Percentiles rank a stretch among this genome's conserved stretches.
Evolutionary conservation across 2,113 vertebrate species (phyloP).

Genomic region (Rissa tridactyla): DNA sequence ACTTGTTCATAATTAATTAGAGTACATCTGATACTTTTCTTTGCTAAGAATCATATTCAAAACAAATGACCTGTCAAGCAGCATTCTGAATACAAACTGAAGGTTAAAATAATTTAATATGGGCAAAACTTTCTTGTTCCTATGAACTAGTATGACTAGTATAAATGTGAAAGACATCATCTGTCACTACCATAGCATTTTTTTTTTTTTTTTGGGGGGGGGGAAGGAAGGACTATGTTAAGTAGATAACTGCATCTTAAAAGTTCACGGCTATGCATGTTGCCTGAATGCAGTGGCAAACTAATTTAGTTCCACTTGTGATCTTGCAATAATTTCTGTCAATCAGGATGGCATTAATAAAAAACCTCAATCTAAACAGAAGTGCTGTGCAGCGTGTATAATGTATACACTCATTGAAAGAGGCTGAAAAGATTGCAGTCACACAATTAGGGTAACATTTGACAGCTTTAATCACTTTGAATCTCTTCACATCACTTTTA

Average conservation of each 20-base stretch:
- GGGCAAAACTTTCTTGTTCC: neutral
- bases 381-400: conserved; percentile 50
- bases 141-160: neutral
- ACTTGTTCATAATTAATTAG: conserved; percentile 27
- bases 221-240: neutral
- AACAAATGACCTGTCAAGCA: conserved; percentile 30
- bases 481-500: conserved; percentile 65
- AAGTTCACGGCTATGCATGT: conserved; percentile 36
- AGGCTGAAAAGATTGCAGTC: conserved; percentile 60
- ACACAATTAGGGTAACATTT: conserved; percentile 60
- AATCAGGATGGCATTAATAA: conserved; percentile 58
- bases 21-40: neutral
- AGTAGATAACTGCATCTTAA: conserved; percentile 6
- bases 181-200: neutral
- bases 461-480: conserved; percentile 67
- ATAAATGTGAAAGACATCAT: neutral
- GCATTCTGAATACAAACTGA: conserved; percentile 8
- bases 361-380: conserved; percentile 62
- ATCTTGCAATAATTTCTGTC: conserved; percentile 65
- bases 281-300: conserved; percentile 36
- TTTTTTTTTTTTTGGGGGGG: neutral
- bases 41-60: conserved; percentile 17
- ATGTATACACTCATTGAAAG: conserved; percentile 58
- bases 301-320: conserved; percentile 59
- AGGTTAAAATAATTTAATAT: conserved; percentile 16